Base-by-base conservation (phyloP, 53 echinoderm and acorn worm genomes). In the Mesocentrotus franciscanus region DNA sequence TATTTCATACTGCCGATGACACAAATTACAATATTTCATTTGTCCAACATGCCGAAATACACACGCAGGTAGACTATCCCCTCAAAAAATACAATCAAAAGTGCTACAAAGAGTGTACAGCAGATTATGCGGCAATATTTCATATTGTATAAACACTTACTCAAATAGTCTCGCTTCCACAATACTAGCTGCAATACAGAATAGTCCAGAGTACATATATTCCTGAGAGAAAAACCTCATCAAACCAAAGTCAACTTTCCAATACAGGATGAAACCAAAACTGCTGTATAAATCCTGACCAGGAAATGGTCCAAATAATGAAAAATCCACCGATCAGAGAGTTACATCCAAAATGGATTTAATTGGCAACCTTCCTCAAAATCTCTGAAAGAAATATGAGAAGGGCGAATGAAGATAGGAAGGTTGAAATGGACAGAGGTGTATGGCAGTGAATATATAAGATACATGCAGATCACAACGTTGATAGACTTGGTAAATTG, bases 391-490 rank as follows among this genome's bases (percentile, higher is more conserved):
- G 84, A 24, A 84, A n/a, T n/a, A 27, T 58, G 11, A 58, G 87
- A 87, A 87, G 87, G 58, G 87, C 27, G 26, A 58, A 58, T 58
- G 2, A 87, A n/a, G 8, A 17, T 84, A 24, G 39, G 84, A 55
- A 84, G 84, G 84, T 22, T 42, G 15, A 42, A 81, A 39, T 20
- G 20, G 64, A 81, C 36, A n/a, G 58, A 87, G 13, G 27, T 39
- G 5, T 42, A 7, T 6, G 16, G 32, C 13, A 79, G 79, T 79
- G 7, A 1, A 79, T 17, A 17, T 35, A 35, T 6, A 79, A 4
- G 79, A 79, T 79, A 79, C 18, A 14, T 79, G 79, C 79, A 79
- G 36, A 79, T 79, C 79, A 79, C 79, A 57, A 56, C 8, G 11
- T 35, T 87, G 87, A 29, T 58, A 87, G 87, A 87, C 27, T 58